These are phyloP conservation scores for Orestias chungarensis DNA, from an alignment of 2,797 vertebrate genomes.

Conservation along the genomic window DNA sequence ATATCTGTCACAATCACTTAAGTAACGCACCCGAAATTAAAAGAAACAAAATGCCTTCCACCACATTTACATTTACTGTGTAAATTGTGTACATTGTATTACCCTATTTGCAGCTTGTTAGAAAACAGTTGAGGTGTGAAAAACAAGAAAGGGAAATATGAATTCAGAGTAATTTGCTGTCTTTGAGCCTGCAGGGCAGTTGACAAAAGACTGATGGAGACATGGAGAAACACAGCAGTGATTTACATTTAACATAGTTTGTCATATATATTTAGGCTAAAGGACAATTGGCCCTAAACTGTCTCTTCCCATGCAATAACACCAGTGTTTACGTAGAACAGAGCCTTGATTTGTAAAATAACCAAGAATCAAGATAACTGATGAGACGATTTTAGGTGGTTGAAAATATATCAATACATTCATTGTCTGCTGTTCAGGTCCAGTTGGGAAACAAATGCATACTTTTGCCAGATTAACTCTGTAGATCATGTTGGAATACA, in stretches of 20 bases:
- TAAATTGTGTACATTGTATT: slow-evolving; percentile 58
- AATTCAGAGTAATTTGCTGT: slow-evolving; percentile 75
- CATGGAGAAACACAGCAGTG: slow-evolving; percentile 68
- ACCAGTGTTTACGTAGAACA: slow-evolving; percentile 56
- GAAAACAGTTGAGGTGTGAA: slow-evolving; percentile 75
- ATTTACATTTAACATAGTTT: slow-evolving; percentile 83
- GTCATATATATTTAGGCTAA: slow-evolving; percentile 79
- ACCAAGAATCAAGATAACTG: slow-evolving; percentile 42
- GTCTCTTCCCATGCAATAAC: slow-evolving; percentile 68
- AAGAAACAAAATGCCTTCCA: slow-evolving; percentile 48
- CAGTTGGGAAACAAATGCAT: background rate
- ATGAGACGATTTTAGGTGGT: slow-evolving; percentile 38
- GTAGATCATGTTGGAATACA: no score
- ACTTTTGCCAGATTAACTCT: background rate
- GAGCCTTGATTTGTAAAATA: slow-evolving; percentile 42
- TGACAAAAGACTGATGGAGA: slow-evolving; percentile 81
- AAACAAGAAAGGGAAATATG: slow-evolving; percentile 61
- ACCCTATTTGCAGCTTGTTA: slow-evolving; percentile 43
- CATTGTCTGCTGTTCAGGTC: background rate
- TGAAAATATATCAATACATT: slow-evolving; percentile 37
- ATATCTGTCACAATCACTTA: slow-evolving; percentile 60
- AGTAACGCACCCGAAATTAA: slow-evolving; percentile 38
- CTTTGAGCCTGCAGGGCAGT: slow-evolving; percentile 76
- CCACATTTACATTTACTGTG: slow-evolving; percentile 56
- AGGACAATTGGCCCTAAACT: slow-evolving; percentile 65